Evolutionary conservation across 2,797 vertebrate genomes (phyloP), one percentile per base, ranked within the genome.

Genomic region (Sus cebifrons): DNA sequence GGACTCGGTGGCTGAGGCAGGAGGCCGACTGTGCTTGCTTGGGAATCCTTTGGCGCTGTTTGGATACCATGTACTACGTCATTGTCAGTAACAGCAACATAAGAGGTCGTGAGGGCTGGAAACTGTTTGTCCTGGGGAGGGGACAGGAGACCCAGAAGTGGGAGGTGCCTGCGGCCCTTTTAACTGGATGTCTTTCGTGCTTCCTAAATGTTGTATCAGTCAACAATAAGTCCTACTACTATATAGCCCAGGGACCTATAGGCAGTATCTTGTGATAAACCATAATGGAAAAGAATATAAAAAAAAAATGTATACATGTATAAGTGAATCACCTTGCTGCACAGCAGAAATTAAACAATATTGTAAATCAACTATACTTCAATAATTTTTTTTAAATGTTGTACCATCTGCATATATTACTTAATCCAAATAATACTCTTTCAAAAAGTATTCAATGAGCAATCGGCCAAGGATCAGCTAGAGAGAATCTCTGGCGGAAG

Each of bases 371-470:
- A 5, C 44, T 44, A 44, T 44, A 5, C 44, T 44, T 44, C 44
- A 44, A 32, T 32, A 32, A 32, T 32, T 32, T 32, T 44, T 83
- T 44, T 83, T 82, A 85, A 91, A 74, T 60, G 6, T n/a, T 58
- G 10, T 54, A 77, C 20, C 58, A 89, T 52, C 49, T 64, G 18
- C 29, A 49, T 23, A 16, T 27, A 64, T 29, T 14, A 93, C 32
- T 27, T 71, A 82, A 92, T 65, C 16, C 62, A 62, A 74, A 83
- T 78, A 27, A 40, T 75, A 86, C 58, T 71, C 93, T 79, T 88
- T 85, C 79, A 49, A 79, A 67, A 93, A 85, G 65, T 87, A 90
- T 64, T 90, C 77, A 86, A 2, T 82, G 94, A 62, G 58, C 67
- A 25, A 64, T 36, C 23, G 65, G 74, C 62, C 79, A 91, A 93